These are phyloP conservation scores for Triplophysa tibetana DNA, from an alignment of 2,113 vertebrate genomes.

Conservation along the genomic window DNA sequence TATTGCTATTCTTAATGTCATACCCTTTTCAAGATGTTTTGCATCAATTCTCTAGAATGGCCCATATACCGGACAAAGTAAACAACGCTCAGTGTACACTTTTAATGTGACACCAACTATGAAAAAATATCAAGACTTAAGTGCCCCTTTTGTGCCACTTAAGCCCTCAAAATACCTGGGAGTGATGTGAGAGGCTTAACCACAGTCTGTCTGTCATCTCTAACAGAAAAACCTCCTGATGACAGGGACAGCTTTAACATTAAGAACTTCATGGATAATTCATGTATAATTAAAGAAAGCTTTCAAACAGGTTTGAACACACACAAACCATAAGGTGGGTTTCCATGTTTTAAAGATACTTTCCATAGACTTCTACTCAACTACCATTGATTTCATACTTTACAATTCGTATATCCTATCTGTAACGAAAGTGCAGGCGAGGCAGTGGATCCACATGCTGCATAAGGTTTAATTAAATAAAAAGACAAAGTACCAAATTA, in stretches of 20 bases:
- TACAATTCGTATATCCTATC: too few relatives aligned
- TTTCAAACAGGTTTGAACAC: constrained; percentile 80
- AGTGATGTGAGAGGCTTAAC: constrained; percentile 31
- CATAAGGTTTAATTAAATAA: too few relatives aligned
- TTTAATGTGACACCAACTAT: constrained; percentile 19
- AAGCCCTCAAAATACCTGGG: constrained; percentile 28
- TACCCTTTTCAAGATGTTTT: too few relatives aligned
- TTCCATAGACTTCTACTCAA: too few relatives aligned
- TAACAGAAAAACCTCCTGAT: constrained; percentile 44
- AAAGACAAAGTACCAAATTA: too few relatives aligned
- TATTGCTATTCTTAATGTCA: too few relatives aligned
- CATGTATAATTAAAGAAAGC: constrained; percentile 95
- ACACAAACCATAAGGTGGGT: too few relatives aligned
- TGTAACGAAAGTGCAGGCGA: too few relatives aligned
- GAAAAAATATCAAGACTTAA: constrained; percentile 20
- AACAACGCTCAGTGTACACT: neutral
- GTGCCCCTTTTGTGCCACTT: constrained; percentile 22
- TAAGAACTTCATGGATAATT: constrained; percentile 88
- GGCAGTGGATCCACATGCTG: too few relatives aligned
- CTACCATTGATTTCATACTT: too few relatives aligned
- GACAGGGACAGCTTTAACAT: constrained; percentile 60
- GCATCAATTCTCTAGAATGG: too few relatives aligned
- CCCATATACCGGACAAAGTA: neutral
- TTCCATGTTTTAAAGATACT: too few relatives aligned
- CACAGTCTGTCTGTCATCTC: constrained; percentile 42